Percentiles rank a stretch among this genome's conserved stretches.
These are phyloP conservation scores for Trichechus manatus DNA, from an alignment of 2,113 vertebrate genomes.

Conservation along the genomic window DNA sequence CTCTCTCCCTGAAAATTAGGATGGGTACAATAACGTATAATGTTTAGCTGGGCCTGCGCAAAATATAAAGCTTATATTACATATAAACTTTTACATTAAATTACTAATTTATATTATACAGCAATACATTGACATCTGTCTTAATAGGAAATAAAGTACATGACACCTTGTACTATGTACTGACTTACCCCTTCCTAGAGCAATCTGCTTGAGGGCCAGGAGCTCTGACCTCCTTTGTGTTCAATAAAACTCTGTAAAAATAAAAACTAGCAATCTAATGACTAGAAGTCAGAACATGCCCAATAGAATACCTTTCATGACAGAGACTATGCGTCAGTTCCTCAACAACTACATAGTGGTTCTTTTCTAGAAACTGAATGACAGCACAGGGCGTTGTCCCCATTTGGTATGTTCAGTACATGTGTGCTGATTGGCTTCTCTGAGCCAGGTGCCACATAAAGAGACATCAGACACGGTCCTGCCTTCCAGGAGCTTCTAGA, in stretches of 20 bases:
- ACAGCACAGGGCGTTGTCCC: background rate
- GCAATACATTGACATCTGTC: constrained; percentile 62
- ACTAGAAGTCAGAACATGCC: background rate
- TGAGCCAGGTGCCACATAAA: background rate
- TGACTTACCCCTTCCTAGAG: background rate
- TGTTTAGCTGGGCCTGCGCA: constrained; percentile 65
- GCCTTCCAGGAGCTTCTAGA: background rate
- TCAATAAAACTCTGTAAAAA: background rate
- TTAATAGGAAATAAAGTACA: constrained; percentile 37
- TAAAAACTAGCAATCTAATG: background rate
- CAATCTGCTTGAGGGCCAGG: background rate
- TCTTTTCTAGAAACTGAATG: background rate
- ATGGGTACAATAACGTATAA: background rate
- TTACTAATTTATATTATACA: constrained; percentile 70
- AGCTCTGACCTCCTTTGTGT: background rate
- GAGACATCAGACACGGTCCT: background rate
- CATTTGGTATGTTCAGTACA: background rate
- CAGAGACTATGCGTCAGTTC: background rate
- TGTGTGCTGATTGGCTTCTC: background rate
- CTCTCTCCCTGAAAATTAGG: background rate
- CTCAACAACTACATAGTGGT: background rate
- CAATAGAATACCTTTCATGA: background rate
- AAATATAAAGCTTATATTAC: constrained; percentile 74
- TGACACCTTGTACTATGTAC: background rate
- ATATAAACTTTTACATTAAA: background rate